Evolutionary conservation across 2,113 vertebrate genomes (phyloP), one percentile per base, ranked within the genome.

Genomic region (Noctilio leporinus): DNA sequence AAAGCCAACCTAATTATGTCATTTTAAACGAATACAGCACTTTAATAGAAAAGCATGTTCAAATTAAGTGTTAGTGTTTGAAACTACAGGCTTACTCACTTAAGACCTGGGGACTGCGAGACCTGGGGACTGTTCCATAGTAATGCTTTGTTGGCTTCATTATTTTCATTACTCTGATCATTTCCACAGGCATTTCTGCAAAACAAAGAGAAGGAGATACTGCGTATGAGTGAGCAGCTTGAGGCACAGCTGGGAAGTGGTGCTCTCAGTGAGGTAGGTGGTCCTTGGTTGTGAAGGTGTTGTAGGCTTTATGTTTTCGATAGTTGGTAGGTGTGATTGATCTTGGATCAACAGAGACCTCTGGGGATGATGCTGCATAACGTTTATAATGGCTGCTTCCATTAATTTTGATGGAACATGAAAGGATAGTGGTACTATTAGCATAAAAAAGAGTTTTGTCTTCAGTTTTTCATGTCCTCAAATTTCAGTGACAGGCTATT

Each of bases 171-270:
- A 4, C 94, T 97, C 20, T 94, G 96, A 2, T 93, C 96, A 33
- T 98, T 99, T 70, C 98, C 98, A 35, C 98, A 98, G 96, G 99
- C 98, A 2, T 97, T 99, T 49, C 98, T 99, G 72, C 88, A 99
- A 89, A 99, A 99, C 96, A 99, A 99, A 96, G 99, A 99, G 97
- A 98, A 98, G 17, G 99, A 99, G 97, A 99, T 99, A 0, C 98
- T 99, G 97, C 98, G 99, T 72, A 98, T 99, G 88, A 99, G 97
- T 91, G 98, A 98, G 85, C 98, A 99, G 96, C 90, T 99, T 30
- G 97, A 98, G 88, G 98, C 99, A 1, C 98, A 99, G 94, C 97
- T 97, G 72, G 1, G 96, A 99, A 49, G 83, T 94, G 20, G 97
- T 97, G 33, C 95, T 55, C 22, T 83, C 81, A 57, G 85, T 51